A percentile compares a stretch with the other conserved stretches of the same genome.
These are phyloP conservation scores for Lithophane semibrunnea DNA, from an alignment of 2,888 invertebrate genomes.

Conservation along the genomic window DNA sequence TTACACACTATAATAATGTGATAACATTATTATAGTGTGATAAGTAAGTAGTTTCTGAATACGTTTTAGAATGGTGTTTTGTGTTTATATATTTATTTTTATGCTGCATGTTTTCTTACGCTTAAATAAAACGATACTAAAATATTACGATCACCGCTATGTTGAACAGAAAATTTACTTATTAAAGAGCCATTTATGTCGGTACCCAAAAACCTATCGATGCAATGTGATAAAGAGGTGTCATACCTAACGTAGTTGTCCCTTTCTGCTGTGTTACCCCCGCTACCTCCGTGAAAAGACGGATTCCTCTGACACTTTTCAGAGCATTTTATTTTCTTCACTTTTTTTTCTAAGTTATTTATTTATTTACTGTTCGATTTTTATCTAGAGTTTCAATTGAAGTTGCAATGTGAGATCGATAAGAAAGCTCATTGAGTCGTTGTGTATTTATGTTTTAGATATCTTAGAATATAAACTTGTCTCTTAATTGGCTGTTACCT, in stretches of 20 bases:
- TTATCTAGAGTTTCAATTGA: conserved; percentile 8
- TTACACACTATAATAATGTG: too few relatives aligned
- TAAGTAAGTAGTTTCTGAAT: conserved; percentile 2
- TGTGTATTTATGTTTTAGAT: background rate
- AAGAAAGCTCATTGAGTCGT: background rate
- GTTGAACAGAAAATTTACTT: background rate
- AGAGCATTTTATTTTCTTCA: conserved; percentile 20
- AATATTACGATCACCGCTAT: background rate
- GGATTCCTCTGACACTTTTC: background rate
- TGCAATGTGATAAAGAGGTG: conserved; percentile 5
- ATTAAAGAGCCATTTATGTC: background rate
- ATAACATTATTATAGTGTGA: conserved; percentile 20
- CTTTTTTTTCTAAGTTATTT: background rate
- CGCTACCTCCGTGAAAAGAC: background rate
- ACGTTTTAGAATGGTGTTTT: background rate
- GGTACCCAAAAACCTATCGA: background rate
- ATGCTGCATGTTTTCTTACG: background rate
- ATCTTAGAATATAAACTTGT: background rate
- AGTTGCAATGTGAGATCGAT: background rate
- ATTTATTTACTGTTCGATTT: conserved; percentile 14
- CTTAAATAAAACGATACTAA: background rate
- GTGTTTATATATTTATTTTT: background rate
- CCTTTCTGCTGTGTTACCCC: background rate
- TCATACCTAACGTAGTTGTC: background rate
- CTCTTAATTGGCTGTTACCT: background rate